Conservation (phyloP, 1,140 invertebrate species). For the Diorhabda carinulata region DNA sequence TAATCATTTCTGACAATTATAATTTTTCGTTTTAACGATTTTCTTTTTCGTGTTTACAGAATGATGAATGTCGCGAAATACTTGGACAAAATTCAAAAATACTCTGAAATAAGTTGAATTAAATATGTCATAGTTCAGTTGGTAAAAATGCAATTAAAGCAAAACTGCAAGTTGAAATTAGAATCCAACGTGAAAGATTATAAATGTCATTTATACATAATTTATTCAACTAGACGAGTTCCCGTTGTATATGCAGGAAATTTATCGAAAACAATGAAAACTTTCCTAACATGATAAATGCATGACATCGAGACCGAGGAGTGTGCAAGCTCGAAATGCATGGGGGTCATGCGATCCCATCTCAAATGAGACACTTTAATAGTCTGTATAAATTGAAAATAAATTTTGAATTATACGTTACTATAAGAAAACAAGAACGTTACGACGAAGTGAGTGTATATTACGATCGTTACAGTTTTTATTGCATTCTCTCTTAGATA, state of each 20-base stretch:
- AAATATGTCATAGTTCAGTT: too few relatives aligned
- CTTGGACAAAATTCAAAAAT: too few relatives aligned
- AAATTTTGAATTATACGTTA: conserved; percentile 15
- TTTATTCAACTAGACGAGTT: conserved; percentile 5
- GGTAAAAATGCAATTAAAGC: too few relatives aligned
- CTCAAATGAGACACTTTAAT: conserved; percentile 19
- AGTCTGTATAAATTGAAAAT: conserved; percentile 22
- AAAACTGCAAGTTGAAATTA: background rate
- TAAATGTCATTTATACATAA: conserved; percentile 10
- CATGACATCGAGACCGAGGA: conserved; percentile 9
- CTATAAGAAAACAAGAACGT: conserved; percentile 8
- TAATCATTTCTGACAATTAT: too few relatives aligned
- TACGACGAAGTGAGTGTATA: background rate
- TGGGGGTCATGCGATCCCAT: conserved; percentile 22
- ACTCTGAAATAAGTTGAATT: too few relatives aligned
- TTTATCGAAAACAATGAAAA: conserved; percentile 17
- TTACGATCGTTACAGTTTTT: background rate
- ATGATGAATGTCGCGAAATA: too few relatives aligned
- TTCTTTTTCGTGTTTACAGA: too few relatives aligned
- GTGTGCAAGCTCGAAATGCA: conserved; percentile 16
- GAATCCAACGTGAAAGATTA: conserved; percentile 5
- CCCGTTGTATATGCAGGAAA: conserved; percentile 1
- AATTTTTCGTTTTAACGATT: too few relatives aligned
- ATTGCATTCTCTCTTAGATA: background rate
- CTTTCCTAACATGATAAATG: conserved; percentile 19